Evolutionary conservation across 2,797 vertebrate species (phyloP).

Genomic region (Perodicticus potto): DNA sequence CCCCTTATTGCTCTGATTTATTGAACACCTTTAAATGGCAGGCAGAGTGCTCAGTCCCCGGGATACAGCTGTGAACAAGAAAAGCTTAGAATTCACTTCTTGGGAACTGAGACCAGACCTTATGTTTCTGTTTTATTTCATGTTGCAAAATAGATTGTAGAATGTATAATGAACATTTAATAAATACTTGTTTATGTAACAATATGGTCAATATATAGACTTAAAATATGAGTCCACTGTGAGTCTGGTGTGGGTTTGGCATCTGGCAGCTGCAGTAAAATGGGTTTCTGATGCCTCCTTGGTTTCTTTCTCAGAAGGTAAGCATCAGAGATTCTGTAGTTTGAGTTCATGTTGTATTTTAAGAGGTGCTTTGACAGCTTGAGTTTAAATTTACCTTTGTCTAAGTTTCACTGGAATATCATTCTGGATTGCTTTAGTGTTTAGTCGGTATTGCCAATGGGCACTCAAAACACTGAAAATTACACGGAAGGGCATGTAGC

Average conservation of each 20-base stretch:
- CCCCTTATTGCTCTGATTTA: neutral
- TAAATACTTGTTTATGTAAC: neutral
- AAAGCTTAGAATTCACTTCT: neutral
- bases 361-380: conserved; percentile 48
- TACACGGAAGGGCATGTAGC: conserved; percentile 60
- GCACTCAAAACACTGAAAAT: conserved; percentile 71
- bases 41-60: neutral
- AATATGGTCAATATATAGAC: neutral
- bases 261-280: neutral
- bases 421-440: conserved; percentile 42
- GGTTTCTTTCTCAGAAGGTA: neutral
- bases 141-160: neutral
- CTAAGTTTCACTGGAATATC: conserved; percentile 32
- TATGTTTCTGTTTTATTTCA: conserved; percentile 20
- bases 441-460: conserved; percentile 49
- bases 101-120: neutral
- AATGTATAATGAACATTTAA: neutral
- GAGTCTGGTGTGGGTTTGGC: neutral
- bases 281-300: neutral
- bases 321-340: neutral
- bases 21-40: neutral
- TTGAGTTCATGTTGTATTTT: neutral
- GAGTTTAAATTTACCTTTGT: conserved; percentile 60
- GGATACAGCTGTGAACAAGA: neutral
- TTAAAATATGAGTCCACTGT: neutral